Base-by-base conservation (phyloP, 2,888 invertebrate species). In the Phymatocera aterrima region DNA sequence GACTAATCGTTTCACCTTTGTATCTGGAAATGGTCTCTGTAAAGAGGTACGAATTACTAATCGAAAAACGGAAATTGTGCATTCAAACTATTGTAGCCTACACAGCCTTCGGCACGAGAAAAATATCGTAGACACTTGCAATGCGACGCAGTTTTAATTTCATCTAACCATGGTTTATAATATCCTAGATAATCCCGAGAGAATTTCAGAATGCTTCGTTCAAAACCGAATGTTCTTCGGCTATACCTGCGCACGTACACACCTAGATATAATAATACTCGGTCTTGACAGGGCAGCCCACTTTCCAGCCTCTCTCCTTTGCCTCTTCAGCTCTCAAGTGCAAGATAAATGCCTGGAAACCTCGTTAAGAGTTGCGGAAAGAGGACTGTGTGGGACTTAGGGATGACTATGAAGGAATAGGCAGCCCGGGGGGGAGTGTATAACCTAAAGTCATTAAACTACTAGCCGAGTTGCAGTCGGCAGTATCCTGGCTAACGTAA, bases 391-490 rank as follows among this genome's bases (percentile, higher is more conserved):
- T 72, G 21, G 54, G 54, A 54, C 40, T n/a, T 68, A 24, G 40
- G 68, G 5, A 37, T 21, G 64, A 21, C 37, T 46, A 15, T 21
- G 24, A 28, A 72, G 18, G 37, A 28, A 51, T 12, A 8, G 12
- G 18, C 21, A 46, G 34, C 28, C 28, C 72, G 15, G 34, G 51
- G 40, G 57, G 24, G 24, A 75, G 57, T 18, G 18, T 15, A 60
- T 57, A 37, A 57, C 75, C 40, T 18, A 37, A 75, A 75, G 75
- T 75, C 75, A 75, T 75, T 75, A 75, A 75, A 75, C 75, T 75
- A 40, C 75, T 34, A 75, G 57, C 24, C 72, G 51, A 72, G 15
- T 72, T 72, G 34, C 72, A 72, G 48, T 72, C 51, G 28, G 72
- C 28, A 48, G 51, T 72, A 51, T 72, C 51, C 72, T 18, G 18